Conservation (phyloP, 2,797 vertebrate genomes). For the Acrossocheilus wenchowensis region DNA sequence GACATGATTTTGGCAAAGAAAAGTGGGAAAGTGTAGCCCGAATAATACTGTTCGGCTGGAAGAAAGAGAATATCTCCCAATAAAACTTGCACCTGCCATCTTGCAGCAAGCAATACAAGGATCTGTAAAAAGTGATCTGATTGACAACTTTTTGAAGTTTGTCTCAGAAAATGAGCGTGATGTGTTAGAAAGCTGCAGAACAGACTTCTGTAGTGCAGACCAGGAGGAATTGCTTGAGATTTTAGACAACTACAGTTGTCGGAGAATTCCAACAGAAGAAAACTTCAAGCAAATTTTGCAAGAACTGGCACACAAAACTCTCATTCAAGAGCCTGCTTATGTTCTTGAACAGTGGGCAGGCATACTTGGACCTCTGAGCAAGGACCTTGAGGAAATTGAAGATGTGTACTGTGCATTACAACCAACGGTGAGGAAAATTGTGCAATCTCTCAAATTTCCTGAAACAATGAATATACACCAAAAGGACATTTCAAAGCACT, state of each 20-base stretch:
- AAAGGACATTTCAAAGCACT: too few species aligned
- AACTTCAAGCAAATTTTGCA: slow-evolving; percentile 40
- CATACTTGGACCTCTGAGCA: slow-evolving; percentile 16
- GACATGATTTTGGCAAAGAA: slow-evolving; percentile 23
- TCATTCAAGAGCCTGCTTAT: slow-evolving; percentile 54
- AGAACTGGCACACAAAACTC: slow-evolving; percentile 52
- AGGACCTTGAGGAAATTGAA: slow-evolving; percentile 22
- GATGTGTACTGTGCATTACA: slow-evolving; percentile 40
- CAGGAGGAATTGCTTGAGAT: slow-evolving; percentile 37
- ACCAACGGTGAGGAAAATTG: slow-evolving; percentile 41
- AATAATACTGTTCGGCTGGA: slow-evolving; percentile 8
- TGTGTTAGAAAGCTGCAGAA: too few species aligned
- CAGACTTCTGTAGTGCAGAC: too few species aligned
- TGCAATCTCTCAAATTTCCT: too few species aligned
- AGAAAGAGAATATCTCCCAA: too few species aligned
- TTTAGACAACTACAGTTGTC: slow-evolving; percentile 49
- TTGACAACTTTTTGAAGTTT: too few species aligned
- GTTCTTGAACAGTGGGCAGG: slow-evolving; percentile 50
- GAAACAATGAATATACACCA: too few species aligned
- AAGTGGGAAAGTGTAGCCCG: slow-evolving; percentile 21
- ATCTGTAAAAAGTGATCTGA: too few species aligned
- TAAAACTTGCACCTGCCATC: too few species aligned
- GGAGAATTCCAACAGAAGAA: slow-evolving; percentile 38
- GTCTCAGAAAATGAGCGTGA: too few species aligned
- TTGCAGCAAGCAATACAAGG: too few species aligned